Evolutionary conservation across 37 sponge, comb jelly and placozoan genomes (phyloP), one percentile per base, ranked within the genome.

Genomic region (Dysidea cf. avara): DNA sequence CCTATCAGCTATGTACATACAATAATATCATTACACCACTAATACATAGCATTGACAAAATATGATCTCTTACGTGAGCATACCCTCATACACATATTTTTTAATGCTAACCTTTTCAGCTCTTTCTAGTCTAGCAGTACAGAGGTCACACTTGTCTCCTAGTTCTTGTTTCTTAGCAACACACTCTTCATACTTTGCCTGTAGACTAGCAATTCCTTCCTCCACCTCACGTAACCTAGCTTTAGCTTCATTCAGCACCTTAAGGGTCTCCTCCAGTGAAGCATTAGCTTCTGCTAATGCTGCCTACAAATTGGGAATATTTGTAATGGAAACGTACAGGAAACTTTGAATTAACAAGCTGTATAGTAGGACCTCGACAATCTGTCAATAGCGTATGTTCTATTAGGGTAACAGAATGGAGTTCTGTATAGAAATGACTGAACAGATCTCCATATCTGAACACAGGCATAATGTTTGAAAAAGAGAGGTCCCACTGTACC

Each of bases 1-100:
- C 94, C 94, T 53, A 97, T 97, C 53, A 97, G 72, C 83, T 88
- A 31, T n/a, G n/a, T n/a, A n/a, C n/a, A n/a, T n/a, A n/a, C n/a
- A n/a, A 25, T 1, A 4, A 34, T 2, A 34, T 4, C 28, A 34
- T 31, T 20, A 34, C 33, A 34, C 18, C 18, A 11, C 3, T 49
- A 18, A 49, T 49, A 49, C 16, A 18, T 16, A 49, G 16, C 52
- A 49, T 49, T 49, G 16, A 49, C 52, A 18, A 49, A 18, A 16
- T 13, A 18, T 49, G 13, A 49, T n/a, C n/a, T n/a, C n/a, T n/a
- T n/a, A n/a, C n/a, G 29, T 30, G 30, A 32, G 9, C 25, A 56
- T 29, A 53, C 36, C 18, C 16, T 39, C 20, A 20, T 51, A 66
- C 11, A 18, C 11, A n/a, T n/a, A 59, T 59, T 24, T 3, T 1